These are phyloP conservation scores for Muntiacus muntjak DNA, from an alignment of 2,113 vertebrate genomes.

Conservation along the genomic window DNA sequence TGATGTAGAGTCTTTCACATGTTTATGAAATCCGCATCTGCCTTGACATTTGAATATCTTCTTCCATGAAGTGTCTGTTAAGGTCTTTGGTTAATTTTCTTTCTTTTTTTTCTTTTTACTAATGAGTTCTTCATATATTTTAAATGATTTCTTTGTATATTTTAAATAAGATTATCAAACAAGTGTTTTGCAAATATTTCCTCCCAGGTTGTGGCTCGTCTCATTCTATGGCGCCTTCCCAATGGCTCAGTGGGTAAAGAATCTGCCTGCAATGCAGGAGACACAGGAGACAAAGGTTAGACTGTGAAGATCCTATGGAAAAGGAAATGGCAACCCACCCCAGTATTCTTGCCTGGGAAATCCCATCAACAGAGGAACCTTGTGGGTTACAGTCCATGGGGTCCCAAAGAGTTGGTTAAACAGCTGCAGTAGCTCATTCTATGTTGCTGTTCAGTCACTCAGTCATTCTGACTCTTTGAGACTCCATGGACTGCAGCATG, in stretches of 20 bases:
- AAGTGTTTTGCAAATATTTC: neutral
- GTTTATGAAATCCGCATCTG: neutral
- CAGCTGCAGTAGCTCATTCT: neutral
- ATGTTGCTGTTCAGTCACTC: neutral
- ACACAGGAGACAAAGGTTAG: neutral
- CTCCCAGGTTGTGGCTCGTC: neutral
- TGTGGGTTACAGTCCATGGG: neutral
- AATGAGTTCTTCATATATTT: neutral
- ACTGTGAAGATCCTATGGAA: neutral
- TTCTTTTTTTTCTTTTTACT: neutral
- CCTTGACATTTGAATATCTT: neutral
- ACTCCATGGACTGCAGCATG: fast-evolving
- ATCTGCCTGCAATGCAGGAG: neutral
- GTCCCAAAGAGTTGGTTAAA: neutral
- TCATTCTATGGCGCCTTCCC: neutral
- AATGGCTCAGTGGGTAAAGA: neutral
- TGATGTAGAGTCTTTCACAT: neutral
- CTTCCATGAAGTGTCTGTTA: neutral
- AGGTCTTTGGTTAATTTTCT: neutral
- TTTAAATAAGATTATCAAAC: neutral
- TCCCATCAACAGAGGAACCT: neutral
- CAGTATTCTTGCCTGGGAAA: neutral
- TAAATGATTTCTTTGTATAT: neutral
- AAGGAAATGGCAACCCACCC: neutral
- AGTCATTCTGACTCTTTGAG: neutral